Evolutionary conservation across 1,140 invertebrate genomes (phyloP).

Genomic region (Drosophila lini): DNA sequence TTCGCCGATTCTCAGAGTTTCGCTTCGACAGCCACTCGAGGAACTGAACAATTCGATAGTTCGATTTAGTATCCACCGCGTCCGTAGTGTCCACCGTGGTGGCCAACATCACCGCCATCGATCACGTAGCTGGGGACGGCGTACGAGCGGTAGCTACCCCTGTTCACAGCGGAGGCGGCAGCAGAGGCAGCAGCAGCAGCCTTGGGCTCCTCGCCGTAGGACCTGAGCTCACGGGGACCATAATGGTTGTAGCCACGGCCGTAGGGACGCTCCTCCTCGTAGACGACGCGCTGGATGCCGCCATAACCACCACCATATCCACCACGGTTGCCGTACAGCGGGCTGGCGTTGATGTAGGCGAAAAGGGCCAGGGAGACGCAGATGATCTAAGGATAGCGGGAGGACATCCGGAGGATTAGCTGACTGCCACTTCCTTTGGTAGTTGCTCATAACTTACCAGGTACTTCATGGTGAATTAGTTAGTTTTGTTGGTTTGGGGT

Average conservation of each 20-base stretch:
- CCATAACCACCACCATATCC: conserved; percentile 39
- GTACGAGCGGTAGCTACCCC: conserved; percentile 45
- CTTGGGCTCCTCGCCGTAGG: conserved; percentile 13
- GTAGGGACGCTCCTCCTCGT: conserved; percentile 35
- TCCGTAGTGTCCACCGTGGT: conserved; percentile 16
- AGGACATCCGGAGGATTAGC: conserved; percentile 39
- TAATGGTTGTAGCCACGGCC: conserved; percentile 14
- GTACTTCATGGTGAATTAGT: conserved; percentile 74
- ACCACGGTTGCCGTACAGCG: conserved; percentile 36
- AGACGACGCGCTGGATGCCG: conserved; percentile 29
- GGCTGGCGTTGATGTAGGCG: conserved; percentile 58
- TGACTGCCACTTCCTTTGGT: neutral
- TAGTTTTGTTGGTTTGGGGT: conserved; percentile 74
- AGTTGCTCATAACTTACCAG: conserved; percentile 62
- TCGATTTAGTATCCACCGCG: conserved; percentile 48
- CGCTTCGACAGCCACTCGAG: conserved; percentile 46
- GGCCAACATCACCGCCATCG: conserved; percentile 41
- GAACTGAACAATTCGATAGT: conserved; percentile 23
- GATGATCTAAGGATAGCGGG: conserved; percentile 34
- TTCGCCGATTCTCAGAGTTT: conserved; percentile 46
- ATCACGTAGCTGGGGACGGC: conserved; percentile 49
- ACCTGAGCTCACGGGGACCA: conserved; percentile 21
- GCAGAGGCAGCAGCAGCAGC: conserved; percentile 56
- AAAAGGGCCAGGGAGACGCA: conserved; percentile 60
- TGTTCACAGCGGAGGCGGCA: conserved; percentile 30